phyloP scores from a whole-genome alignment of 2,888 invertebrate species.

The Synergus umbraculus region DNA sequence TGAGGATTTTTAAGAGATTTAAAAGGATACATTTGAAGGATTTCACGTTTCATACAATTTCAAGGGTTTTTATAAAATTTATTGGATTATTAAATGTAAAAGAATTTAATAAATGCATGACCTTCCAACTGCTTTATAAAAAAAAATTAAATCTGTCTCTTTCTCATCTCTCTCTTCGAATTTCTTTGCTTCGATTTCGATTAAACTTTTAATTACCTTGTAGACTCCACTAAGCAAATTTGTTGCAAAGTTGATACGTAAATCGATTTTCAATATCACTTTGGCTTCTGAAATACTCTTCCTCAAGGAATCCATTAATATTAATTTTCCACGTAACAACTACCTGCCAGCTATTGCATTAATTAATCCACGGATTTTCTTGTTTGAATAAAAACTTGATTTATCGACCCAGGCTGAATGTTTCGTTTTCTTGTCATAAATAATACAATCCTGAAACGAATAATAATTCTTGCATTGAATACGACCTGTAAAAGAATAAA shows the following conservation, averaged over 20 bases:
- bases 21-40: too few species aligned
- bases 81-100: too few species aligned
- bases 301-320: conserved; percentile 18
- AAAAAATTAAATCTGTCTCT: background rate
- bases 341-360: conserved; percentile 35
- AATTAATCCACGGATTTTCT: conserved; percentile 32
- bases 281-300: background rate
- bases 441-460: conserved; percentile 16
- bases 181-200: background rate
- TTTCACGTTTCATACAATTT: too few species aligned
- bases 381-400: conserved; percentile 32
- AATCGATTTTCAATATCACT: background rate
- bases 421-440: conserved; percentile 30
- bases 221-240: background rate
- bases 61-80: too few species aligned
- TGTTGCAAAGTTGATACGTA: background rate
- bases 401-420: conserved; percentile 17
- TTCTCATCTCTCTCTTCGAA: too few species aligned
- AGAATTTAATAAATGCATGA: background rate
- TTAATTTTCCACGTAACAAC: conserved; percentile 25
- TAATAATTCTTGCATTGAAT: conserved; percentile 23
- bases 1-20: too few species aligned
- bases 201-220: background rate
- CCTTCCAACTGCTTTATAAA: background rate
- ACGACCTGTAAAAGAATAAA: conserved; percentile 8